These are phyloP conservation scores for Suricata suricatta DNA, from an alignment of 2,113 vertebrate species.

Conservation along the genomic window DNA sequence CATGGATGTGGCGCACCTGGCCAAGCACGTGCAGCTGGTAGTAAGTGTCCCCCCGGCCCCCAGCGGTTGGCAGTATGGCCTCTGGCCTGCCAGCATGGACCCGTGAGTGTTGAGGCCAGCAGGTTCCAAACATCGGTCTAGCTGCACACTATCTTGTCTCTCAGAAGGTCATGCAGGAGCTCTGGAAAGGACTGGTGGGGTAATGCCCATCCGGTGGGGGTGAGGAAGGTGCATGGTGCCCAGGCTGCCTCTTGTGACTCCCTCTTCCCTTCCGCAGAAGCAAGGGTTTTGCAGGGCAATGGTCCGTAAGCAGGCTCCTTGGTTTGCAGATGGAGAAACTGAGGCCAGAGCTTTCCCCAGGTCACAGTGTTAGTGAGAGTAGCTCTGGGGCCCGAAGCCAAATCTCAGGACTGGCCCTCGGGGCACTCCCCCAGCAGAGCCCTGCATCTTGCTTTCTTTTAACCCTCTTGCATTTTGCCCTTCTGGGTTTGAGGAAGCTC, in stretches of 20 bases:
- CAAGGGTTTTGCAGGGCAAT: background rate
- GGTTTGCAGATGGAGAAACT: background rate
- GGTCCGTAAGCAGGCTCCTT: background rate
- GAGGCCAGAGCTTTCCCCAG: background rate
- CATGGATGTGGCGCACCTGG: constrained; percentile 89
- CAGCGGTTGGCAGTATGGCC: accelerated
- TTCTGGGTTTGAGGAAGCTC: background rate
- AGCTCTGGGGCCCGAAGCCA: background rate
- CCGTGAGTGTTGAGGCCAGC: background rate
- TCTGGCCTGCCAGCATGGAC: accelerated
- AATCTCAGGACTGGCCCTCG: background rate
- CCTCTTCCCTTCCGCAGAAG: background rate
- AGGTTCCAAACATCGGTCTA: background rate
- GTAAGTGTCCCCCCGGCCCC: constrained; percentile 82
- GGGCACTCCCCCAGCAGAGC: background rate
- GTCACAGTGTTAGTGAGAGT: background rate
- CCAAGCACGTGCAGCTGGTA: constrained; percentile 90
- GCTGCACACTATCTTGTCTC: accelerated
- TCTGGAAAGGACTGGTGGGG: background rate
- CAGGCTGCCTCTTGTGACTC: background rate
- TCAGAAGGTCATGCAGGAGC: background rate
- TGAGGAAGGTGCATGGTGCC: too few species aligned
- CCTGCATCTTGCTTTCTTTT: background rate
- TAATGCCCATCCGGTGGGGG: background rate
- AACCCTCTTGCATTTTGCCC: background rate